Evolutionary conservation across 1,140 invertebrate genomes (phyloP).

Genomic region (Cydia amplana): DNA sequence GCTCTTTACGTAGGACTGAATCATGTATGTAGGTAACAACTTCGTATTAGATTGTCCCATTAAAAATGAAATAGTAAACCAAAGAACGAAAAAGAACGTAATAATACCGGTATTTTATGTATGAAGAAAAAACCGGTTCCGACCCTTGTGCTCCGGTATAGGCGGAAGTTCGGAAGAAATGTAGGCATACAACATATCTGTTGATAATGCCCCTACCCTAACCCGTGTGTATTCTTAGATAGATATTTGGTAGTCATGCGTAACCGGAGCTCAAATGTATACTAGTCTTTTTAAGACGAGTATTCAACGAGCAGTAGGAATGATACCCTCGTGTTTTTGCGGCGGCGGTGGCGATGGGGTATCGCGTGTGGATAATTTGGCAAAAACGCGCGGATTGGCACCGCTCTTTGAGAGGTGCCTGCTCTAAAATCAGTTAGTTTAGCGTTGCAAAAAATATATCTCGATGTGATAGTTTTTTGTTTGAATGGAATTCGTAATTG

Average conservation of each 20-base stretch:
- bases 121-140: no score
- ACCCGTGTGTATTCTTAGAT: no score
- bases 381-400: slow-evolving; percentile 11
- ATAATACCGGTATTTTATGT: no score
- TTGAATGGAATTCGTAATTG: neutral
- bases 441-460: neutral
- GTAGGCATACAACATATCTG: no score
- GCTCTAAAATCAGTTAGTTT: slow-evolving; percentile 7
- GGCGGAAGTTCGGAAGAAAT: no score
- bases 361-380: slow-evolving; percentile 13
- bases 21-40: no score
- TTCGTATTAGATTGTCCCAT: no score
- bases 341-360: neutral
- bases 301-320: neutral
- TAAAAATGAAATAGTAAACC: no score
- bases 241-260: neutral
- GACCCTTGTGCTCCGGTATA: no score
- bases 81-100: no score
- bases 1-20: no score
- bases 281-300: neutral
- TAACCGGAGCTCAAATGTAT: neutral
- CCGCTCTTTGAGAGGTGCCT: neutral
- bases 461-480: neutral
- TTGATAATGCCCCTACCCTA: no score
- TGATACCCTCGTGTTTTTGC: neutral